phyloP scores from a whole-genome alignment of 2,797 vertebrate species.

The Pempheris klunzingeri region DNA sequence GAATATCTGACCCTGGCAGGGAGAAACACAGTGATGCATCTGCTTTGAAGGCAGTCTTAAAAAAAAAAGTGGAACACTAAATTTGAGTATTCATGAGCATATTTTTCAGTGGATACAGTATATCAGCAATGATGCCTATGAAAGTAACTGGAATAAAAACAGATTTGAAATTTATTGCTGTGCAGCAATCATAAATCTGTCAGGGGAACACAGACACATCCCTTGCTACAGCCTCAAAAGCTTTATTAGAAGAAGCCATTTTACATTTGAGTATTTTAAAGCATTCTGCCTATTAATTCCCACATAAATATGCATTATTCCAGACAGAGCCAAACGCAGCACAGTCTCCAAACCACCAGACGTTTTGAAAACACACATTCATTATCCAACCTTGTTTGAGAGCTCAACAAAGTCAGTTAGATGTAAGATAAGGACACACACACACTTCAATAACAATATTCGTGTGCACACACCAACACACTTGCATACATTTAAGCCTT shows the following conservation, averaged over 20 bases:
- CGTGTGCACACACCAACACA: background rate
- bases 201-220: conserved; percentile 74
- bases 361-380: conserved; percentile 75
- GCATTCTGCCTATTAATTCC: conserved; percentile 82
- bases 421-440: conserved; percentile 65
- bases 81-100: conserved; percentile 79
- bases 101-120: conserved; percentile 74
- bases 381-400: conserved; percentile 70
- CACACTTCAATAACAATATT: conserved; percentile 34
- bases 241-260: conserved; percentile 82
- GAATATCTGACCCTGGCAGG: conserved; percentile 38
- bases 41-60: conserved; percentile 53
- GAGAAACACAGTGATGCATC: conserved; percentile 41
- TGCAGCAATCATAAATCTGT: conserved; percentile 81
- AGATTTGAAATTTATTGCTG: conserved; percentile 81
- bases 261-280: conserved; percentile 80
- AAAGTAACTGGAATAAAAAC: conserved; percentile 82
- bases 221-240: conserved; percentile 77
- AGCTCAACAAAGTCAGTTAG: conserved; percentile 68
- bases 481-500: conserved; percentile 55
- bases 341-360: conserved; percentile 60
- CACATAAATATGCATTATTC: conserved; percentile 84
- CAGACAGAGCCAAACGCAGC: conserved; percentile 61
- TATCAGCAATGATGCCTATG: conserved; percentile 78
- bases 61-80: conserved; percentile 65